phyloP scores from a whole-genome alignment of 2,888 invertebrate genomes.

The Nemoura dubitans region DNA sequence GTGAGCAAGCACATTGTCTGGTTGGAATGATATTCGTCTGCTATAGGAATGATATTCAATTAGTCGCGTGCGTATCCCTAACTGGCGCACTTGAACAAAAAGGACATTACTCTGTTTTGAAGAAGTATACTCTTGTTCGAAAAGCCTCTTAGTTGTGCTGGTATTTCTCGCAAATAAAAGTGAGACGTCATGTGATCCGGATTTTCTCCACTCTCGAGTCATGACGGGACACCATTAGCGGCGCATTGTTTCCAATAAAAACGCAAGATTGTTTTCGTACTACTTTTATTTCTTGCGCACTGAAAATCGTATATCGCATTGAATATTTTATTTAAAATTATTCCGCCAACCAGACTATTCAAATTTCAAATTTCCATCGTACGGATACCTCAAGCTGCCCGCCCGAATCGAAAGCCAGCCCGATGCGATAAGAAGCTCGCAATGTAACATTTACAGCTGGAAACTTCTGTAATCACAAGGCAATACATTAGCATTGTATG shows the following conservation, averaged over 20 bases:
- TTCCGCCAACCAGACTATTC: not conserved
- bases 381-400: not conserved
- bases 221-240: not conserved
- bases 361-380: not conserved
- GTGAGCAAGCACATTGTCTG: not conserved
- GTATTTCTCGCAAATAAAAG: not conserved
- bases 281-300: not conserved
- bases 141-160: too few species aligned
- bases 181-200: not conserved
- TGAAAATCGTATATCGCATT: not conserved
- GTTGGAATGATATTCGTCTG: too few species aligned
- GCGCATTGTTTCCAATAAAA: not conserved
- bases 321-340: not conserved
- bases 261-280: not conserved
- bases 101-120: not conserved
- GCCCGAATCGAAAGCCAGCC: not conserved
- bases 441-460: not conserved
- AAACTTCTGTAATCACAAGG: conserved; percentile 12
- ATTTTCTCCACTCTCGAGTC: not conserved
- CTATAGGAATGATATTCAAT: too few species aligned
- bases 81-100: not conserved
- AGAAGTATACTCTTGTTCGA: too few species aligned
- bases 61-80: not conserved
- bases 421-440: not conserved
- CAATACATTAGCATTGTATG: conserved; percentile 12